Conservation (phyloP, 23 tunicate genomes). For the Aplidium turbinatum region DNA sequence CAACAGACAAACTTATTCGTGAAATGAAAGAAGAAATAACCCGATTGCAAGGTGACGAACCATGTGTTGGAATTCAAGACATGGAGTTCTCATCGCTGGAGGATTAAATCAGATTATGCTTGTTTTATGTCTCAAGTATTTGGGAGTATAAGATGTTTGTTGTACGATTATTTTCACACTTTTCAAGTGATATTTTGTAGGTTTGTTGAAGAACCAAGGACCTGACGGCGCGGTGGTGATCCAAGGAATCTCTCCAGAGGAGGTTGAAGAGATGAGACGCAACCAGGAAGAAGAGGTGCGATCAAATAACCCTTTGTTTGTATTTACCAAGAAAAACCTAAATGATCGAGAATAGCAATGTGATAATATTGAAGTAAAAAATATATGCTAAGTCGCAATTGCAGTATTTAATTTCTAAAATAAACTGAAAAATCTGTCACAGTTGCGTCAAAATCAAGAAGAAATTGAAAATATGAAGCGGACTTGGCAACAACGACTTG, state of each 20-base stretch:
- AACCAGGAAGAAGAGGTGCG: slow-evolving; percentile 75
- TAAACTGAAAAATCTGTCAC: no score
- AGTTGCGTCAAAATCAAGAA: slow-evolving; percentile 74
- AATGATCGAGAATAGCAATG: no score
- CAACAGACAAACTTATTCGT: slow-evolving; percentile 82
- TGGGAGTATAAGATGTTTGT: no score
- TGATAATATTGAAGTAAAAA: no score
- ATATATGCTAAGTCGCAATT: no score
- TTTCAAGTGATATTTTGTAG: slow-evolving; percentile 21
- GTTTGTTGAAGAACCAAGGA: slow-evolving; percentile 52
- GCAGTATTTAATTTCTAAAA: no score
- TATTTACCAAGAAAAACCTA: no score
- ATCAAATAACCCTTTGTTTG: no score
- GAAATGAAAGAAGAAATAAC: slow-evolving; percentile 91
- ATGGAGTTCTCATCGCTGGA: neutral
- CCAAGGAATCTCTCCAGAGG: slow-evolving; percentile 82
- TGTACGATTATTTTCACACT: neutral
- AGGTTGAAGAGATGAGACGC: slow-evolving; percentile 82
- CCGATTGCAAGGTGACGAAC: slow-evolving; percentile 65
- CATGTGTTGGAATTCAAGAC: neutral
- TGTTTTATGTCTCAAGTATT: no score
- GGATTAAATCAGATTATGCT: neutral
- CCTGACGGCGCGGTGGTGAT: slow-evolving; percentile 45
- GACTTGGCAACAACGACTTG: slow-evolving; percentile 84
- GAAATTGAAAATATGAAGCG: slow-evolving; percentile 87